phyloP scores from a whole-genome alignment of 2,888 invertebrate species.

The Stramonita haemastoma region DNA sequence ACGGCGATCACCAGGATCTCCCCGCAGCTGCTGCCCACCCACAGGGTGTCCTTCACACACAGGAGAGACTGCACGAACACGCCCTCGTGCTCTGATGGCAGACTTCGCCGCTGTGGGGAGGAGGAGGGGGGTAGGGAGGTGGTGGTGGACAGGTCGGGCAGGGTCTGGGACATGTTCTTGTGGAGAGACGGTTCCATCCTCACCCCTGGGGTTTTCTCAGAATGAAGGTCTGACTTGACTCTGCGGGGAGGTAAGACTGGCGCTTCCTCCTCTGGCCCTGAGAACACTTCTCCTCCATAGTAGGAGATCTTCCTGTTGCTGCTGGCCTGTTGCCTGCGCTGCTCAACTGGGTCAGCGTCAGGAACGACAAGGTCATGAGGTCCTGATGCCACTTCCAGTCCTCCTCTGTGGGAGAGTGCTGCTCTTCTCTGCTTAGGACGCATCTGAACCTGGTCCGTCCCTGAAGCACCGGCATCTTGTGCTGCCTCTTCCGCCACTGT shows the following conservation, averaged over 20 bases:
- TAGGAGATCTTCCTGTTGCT: not conserved
- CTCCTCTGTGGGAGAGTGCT: not conserved
- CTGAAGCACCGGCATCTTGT: not conserved
- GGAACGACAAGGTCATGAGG: not conserved
- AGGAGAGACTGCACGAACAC: slow-evolving; percentile 53
- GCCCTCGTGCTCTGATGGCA: slow-evolving; percentile 27
- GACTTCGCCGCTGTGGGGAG: slow-evolving; percentile 12
- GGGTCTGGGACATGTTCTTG: not conserved
- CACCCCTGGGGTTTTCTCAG: not conserved
- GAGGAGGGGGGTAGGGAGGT: not conserved
- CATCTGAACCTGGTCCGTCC: not conserved
- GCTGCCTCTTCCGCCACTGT: not conserved
- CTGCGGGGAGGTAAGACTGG: not conserved
- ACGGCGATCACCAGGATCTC: slow-evolving; percentile 60
- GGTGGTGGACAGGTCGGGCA: not conserved
- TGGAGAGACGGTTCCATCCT: not conserved
- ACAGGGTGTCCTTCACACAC: slow-evolving; percentile 59
- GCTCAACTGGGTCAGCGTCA: not conserved
- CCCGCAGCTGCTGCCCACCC: slow-evolving; percentile 65
- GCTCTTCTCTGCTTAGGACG: not conserved
- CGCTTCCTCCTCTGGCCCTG: not conserved
- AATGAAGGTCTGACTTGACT: not conserved
- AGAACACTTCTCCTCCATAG: slow-evolving; percentile 1
- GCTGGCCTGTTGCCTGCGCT: not conserved
- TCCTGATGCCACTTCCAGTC: not conserved